Base-by-base conservation (phyloP, 2,888 invertebrate species). In the Tenthredo notha region DNA sequence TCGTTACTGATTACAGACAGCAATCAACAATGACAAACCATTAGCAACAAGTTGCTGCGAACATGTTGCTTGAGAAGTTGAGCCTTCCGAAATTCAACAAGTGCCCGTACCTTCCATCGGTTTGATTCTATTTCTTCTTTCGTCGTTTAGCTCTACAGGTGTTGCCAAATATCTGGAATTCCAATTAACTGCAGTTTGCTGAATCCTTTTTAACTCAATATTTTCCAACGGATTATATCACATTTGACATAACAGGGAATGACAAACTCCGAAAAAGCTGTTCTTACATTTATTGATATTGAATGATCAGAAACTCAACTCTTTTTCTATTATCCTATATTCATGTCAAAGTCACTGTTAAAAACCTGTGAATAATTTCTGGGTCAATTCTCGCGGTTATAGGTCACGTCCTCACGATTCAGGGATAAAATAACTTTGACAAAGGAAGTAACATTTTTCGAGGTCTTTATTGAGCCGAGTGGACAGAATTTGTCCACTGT, bases 41-140 rank as follows among this genome's bases (percentile, higher is more conserved):
- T 80, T 83, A 83, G 83, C 83, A 83, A 83, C 83, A 83, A 83
- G 83, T 83, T 83, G 83, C 70, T 67, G 12, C 15, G 33, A 83
- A 67, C 21, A 83, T 83, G 83, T 83, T 83, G 70, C 83, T 70
- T 67, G 80, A 37, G 80, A 15, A 80, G 58, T 50, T 80, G 29
- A 67, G 33, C 18, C 67, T 50, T 67, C 33, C 83, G 9, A 83
- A 83, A 83, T 80, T 83, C 83, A 83, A 83, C 83, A 83, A 83
- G 83, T 83, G 83, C 83, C 67, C 50, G 65, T 47, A 80, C 61
- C 77, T 54, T 29, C 77, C 50, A 40, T 77, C 77, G 77, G 6
- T 25, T 37, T 21, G 80, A 80, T 80, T 65, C 80, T 61, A 61
- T 80, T 61, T 61, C 25, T 80, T 80, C 54, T 61, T 61, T 37